Evolutionary conservation across 2,113 vertebrate species (phyloP), one percentile per base, ranked within the genome.

Genomic region (Bubalus kerabau): DNA sequence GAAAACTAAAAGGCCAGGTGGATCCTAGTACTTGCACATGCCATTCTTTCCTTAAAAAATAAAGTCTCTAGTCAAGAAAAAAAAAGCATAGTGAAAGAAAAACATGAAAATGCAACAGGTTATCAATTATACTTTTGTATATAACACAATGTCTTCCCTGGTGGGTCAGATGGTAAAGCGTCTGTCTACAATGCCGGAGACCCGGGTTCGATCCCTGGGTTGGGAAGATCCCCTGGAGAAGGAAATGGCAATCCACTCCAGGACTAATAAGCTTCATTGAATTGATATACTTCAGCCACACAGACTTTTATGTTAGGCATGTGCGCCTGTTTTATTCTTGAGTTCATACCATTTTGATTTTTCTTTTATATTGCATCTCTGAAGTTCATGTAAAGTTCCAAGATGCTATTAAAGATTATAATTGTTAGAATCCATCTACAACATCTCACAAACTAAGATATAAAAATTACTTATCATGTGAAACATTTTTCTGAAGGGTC

Each of bases 401-500:
- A 50, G 32, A 74, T 93, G 78, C 36, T n/a, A 50, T 76, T 89
- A 81, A 96, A 85, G 95, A 64, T 87, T 80, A 85, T 94, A 59
- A 24, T 26, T 95, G 17, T 30, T 82, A 54, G 32, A n/a, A 17
- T 57, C 52, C 52, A 50, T 59, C 24, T 52, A 85, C 21, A 84
- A 48, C 19, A 84, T 60, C 50, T 84, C 50, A 87, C 48, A 50
- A 43, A 57, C 64, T 91, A 62, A 93, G 57, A 93, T 83, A 28
- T 52, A 46, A 78, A n/a, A 87, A 88, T 60, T 67, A n/a, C 24
- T 88, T 59, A 78, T 24, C 36, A 62, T 11, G 14, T 52, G 40
- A 57, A 97, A 88, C 13, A 78, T 87, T 23, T 71, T n/a, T 82
- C 56, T 1, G 19, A 80, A 80, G 46, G 32, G 28, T 36, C 40